Base-by-base conservation (phyloP, 2,797 vertebrate species). In the Harpagifer antarcticus region DNA sequence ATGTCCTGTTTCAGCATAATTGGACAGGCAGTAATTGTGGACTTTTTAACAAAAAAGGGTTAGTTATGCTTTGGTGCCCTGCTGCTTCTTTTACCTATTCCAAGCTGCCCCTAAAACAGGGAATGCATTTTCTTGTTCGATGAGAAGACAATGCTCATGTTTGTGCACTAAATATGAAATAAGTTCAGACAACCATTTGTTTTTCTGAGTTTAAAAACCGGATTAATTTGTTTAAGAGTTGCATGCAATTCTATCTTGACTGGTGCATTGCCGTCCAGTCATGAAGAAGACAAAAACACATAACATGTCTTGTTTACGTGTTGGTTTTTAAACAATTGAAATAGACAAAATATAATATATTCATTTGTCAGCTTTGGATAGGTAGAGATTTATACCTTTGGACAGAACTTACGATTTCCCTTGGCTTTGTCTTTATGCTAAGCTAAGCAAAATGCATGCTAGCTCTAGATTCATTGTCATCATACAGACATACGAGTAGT, bases 1-100 rank as follows among this genome's bases (percentile, higher is more conserved):
- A 45, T 17, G 62, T 63, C 66, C 63, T 47, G 27, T 58, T 52
- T 78, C 56, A 20, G 57, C 54, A 52, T 82, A 85, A 89, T 84
- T 89, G 86, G 84, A 79, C 74, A 55, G 70, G 78, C 69, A 68
- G 70, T 89, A 90, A 92, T 88, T 88, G 86, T 68, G 42, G 83
- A 84, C 68, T 83, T 91, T 85, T 75, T 77, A 81, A 76, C 74
- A 70, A 50, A 37, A 68, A 37, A 57, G 54, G 86, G 83, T 83
- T 88, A 78, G 71, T 70, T 71, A 64, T 59, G 73, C 55, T 19
- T 70, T 54, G 76, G 69, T 20, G 53, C 55, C 40, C 50, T 79
- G 78, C 77, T 76, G 82, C 81, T 79, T 82, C 75, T 78, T 83
- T 86, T 87, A 80, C 68, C 33, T n/a, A 78, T 75, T 79, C 60